Conservation (phyloP, 2,888 invertebrate genomes). For the Exephanes ischioxanthus region DNA sequence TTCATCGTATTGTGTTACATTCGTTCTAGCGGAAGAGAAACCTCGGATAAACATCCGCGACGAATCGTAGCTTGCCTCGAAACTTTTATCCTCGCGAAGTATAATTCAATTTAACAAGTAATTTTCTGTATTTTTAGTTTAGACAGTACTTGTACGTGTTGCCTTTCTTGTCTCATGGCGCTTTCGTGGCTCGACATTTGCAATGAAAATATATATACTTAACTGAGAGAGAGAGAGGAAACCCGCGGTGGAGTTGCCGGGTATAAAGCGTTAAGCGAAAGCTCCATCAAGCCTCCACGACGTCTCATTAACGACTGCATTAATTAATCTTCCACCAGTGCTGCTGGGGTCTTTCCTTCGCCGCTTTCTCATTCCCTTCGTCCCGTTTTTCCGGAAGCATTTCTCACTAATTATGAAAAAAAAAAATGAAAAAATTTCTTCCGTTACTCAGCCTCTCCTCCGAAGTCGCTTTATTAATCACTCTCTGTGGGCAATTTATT, state of each 20-base stretch:
- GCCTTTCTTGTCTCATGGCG: conserved; percentile 12
- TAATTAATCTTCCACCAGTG: conserved; percentile 61
- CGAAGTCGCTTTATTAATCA: conserved; percentile 58
- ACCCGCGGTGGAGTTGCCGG: conserved; percentile 21
- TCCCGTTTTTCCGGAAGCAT: conserved; percentile 61
- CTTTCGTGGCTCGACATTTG: not conserved
- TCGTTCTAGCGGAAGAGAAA: not conserved
- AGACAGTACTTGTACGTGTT: not conserved
- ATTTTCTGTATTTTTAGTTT: conserved; percentile 1
- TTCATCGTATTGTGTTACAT: not conserved
- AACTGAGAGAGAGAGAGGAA: conserved; percentile 16
- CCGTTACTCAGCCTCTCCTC: conserved; percentile 18
- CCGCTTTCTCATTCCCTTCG: conserved; percentile 7
- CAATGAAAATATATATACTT: conserved; percentile 22
- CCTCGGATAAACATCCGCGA: not conserved
- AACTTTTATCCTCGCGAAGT: not conserved
- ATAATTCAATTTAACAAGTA: conserved; percentile 1
- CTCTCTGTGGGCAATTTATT: conserved; percentile 59
- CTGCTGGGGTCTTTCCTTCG: conserved; percentile 41
- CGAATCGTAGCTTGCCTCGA: not conserved
- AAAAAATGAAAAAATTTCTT: conserved; percentile 56
- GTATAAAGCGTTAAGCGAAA: conserved; percentile 51
- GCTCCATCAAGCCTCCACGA: conserved; percentile 50
- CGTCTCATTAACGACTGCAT: conserved; percentile 64
- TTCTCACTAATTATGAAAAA: conserved; percentile 59